Percentiles rank a stretch among this genome's conserved stretches.
phyloP scores from a whole-genome alignment of 2,113 vertebrate species.

The Ceyx cyanopectus region DNA sequence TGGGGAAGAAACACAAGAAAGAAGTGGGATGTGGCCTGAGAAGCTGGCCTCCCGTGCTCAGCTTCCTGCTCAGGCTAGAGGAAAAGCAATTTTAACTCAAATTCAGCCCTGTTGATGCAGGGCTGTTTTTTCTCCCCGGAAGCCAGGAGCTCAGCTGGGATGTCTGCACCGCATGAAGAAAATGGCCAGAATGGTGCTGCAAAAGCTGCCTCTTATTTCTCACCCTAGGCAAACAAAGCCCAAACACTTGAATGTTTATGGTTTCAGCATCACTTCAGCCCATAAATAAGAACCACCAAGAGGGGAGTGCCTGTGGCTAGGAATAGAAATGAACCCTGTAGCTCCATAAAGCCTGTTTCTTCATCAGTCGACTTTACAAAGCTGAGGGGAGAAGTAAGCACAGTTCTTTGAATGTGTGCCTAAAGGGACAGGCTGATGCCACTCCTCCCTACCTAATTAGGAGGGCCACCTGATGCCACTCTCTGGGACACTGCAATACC shows the following conservation, averaged over 20 bases:
- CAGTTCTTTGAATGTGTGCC: background rate
- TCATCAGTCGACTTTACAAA: background rate
- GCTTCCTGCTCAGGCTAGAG: no score
- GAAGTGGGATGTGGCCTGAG: no score
- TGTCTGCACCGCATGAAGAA: constrained; percentile 49
- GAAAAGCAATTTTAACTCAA: no score
- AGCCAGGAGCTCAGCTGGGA: no score
- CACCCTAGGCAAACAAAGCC: constrained; percentile 31
- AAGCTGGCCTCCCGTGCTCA: no score
- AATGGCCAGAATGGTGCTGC: constrained; percentile 18
- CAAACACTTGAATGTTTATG: background rate
- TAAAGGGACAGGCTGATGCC: background rate
- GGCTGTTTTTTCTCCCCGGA: no score
- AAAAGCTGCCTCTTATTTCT: constrained; percentile 70
- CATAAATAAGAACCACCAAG: constrained; percentile 28
- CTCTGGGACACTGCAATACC: background rate
- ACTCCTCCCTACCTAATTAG: background rate
- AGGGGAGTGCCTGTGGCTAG: background rate
- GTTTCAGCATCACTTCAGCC: constrained; percentile 9
- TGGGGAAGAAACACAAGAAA: no score
- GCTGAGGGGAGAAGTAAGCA: background rate
- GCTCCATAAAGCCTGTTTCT: background rate
- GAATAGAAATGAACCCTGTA: background rate
- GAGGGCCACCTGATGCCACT: background rate
- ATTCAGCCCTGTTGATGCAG: no score